Evolutionary conservation across 2,113 vertebrate genomes (phyloP).

Genomic region (Sphyrna mokarran): DNA sequence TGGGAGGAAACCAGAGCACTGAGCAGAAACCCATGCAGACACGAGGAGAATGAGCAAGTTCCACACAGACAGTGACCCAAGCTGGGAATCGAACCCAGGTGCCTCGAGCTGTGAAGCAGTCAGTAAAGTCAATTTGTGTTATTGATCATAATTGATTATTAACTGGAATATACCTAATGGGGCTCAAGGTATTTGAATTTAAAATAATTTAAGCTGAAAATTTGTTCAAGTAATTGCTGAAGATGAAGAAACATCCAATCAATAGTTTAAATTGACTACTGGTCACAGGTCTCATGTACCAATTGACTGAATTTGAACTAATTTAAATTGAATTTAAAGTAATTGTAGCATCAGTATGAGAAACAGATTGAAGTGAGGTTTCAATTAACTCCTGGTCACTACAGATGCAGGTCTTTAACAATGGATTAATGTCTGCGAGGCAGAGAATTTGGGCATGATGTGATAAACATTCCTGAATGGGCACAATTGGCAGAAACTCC

Average conservation of each 20-base stretch:
- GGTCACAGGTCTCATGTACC: neutral
- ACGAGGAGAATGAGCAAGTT: too few species aligned
- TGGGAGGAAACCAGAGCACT: too few species aligned
- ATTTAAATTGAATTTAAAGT: conserved; percentile 2
- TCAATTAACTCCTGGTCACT: neutral
- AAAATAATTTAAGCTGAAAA: conserved; percentile 6
- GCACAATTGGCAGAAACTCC: neutral
- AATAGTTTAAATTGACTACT: neutral
- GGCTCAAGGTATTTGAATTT: neutral
- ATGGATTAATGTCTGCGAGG: neutral
- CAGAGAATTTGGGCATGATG: neutral
- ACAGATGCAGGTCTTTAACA: neutral
- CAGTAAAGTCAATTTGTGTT: neutral
- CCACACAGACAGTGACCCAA: too few species aligned
- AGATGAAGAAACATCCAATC: neutral
- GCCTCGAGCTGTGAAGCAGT: neutral
- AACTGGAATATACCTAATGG: too few species aligned
- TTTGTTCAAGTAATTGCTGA: neutral
- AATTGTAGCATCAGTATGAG: neutral
- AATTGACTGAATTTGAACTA: neutral
- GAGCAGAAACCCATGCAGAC: too few species aligned
- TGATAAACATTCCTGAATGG: neutral
- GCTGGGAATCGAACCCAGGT: too few species aligned
- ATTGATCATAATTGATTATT: neutral
- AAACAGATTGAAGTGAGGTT: neutral